These are phyloP conservation scores for Canis aureus DNA, from an alignment of 2,113 vertebrate species.

Conservation along the genomic window DNA sequence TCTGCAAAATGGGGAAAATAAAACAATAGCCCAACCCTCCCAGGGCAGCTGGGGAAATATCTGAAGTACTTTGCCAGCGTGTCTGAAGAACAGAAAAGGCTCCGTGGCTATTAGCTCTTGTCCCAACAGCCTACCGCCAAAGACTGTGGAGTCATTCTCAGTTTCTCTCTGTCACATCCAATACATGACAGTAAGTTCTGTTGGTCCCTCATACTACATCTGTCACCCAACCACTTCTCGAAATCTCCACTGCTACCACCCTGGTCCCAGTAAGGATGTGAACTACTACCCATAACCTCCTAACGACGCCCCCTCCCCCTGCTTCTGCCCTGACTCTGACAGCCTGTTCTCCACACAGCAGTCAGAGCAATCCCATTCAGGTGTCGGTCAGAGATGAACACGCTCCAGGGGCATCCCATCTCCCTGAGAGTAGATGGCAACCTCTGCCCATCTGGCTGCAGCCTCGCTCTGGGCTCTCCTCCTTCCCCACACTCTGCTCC, in stretches of 20 bases:
- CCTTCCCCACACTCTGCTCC: not conserved
- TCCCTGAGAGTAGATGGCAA: fast-evolving
- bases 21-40: not conserved
- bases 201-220: not conserved
- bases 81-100: not conserved
- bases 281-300: not conserved
- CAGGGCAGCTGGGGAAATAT: not conserved
- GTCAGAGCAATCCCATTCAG: not conserved
- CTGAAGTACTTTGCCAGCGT: not conserved
- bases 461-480: too few species aligned
- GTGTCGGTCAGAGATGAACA: not conserved
- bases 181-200: not conserved
- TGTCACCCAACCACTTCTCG: not conserved
- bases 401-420: fast-evolving
- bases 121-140: not conserved
- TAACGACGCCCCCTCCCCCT: not conserved
- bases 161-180: not conserved
- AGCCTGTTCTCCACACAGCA: not conserved
- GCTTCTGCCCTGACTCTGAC: not conserved
- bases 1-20: not conserved
- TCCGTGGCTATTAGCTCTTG: not conserved
- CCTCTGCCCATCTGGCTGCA: not conserved
- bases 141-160: not conserved
- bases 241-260: not conserved
- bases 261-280: not conserved